phyloP scores from a whole-genome alignment of 2,113 vertebrate species.

The Oncorhynchus clarkii region DNA sequence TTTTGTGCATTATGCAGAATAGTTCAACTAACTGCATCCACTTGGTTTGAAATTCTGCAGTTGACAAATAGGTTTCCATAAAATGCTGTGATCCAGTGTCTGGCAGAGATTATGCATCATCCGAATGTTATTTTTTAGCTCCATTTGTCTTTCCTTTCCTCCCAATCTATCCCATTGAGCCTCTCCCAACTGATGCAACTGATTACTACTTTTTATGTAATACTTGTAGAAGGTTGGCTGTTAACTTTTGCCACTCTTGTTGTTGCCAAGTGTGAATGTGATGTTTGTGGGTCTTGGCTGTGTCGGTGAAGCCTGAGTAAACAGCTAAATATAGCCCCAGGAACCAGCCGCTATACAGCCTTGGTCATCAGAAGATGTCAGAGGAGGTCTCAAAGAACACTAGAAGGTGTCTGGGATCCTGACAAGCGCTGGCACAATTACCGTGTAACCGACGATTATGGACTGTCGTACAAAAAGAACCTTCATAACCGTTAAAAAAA shows the following conservation, averaged over 20 bases:
- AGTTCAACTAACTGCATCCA: neutral
- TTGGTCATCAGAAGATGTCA: no score
- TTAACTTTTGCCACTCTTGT: slow-evolving; percentile 57
- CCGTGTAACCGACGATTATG: no score
- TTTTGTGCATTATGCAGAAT: neutral
- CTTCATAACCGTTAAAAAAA: no score
- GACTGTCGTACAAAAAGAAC: no score
- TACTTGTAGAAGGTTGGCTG: slow-evolving; percentile 57
- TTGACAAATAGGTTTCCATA: neutral
- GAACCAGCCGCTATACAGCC: slow-evolving; percentile 29
- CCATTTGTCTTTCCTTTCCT: slow-evolving; percentile 51
- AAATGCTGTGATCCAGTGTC: neutral
- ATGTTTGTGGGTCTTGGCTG: slow-evolving; percentile 22
- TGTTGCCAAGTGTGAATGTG: slow-evolving; percentile 38
- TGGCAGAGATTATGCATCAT: neutral
- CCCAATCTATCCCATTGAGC: slow-evolving; percentile 53
- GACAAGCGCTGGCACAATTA: no score
- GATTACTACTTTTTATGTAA: slow-evolving; percentile 57
- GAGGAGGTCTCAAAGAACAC: slow-evolving; percentile 11
- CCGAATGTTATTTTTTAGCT: neutral
- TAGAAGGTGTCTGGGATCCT: slow-evolving; percentile 5
- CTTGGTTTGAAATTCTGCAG: neutral
- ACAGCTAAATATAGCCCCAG: slow-evolving; percentile 49
- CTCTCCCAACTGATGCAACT: slow-evolving; percentile 48
- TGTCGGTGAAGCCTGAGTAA: slow-evolving; percentile 60